Base-by-base conservation (phyloP, 2,888 invertebrate genomes). In the Emmelina monodactyla region DNA sequence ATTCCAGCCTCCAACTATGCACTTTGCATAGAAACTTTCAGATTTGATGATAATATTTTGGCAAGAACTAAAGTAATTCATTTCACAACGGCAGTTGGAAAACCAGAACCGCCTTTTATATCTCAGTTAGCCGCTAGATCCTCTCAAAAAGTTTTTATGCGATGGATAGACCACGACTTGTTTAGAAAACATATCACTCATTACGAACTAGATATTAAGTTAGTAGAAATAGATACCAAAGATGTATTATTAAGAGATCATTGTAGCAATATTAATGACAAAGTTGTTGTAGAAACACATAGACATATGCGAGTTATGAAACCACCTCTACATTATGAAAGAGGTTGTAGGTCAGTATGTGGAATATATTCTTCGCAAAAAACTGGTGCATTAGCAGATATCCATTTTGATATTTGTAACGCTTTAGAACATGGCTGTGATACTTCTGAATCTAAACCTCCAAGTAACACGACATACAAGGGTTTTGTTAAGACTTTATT, bases 51-150 rank as follows among this genome's bases (percentile, higher is more conserved):
- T 33, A 58, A 72, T 15, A 53, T 60, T 2, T 22, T 40, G 2
- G 43, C 53, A 3, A 53, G 73, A 35, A 76, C 69, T 41, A 49
- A 51, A 14, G 65, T 75, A 22, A 47, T 57, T 1, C 65, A 69
- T 30, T 75, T 79, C 32, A 53, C 58, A 7, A 78, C 73, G 2
- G 53, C 51, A 19, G 57, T 70, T 2, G 75, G 71, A 9, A 62
- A 58, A 46, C 78, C 76, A 2, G 59, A 67, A 44, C 73, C 76
- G 12, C 70, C 79, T 1, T 78, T 78, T 40, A 63, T 79, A 14
- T 45, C 51, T 10, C 68, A 76, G 42, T 42, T 78, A 16, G 63
- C 62, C 1, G 72, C 79, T 4, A 48, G 49, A 13, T 56, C 57
- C 5, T 51, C 62, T 9, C 53, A 62, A 14, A 37, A 50, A 1